Evolutionary conservation across 37 sponge, comb jelly and placozoan genomes (phyloP), one percentile per base, ranked within the genome.

Genomic region (Spongilla lacustris): DNA sequence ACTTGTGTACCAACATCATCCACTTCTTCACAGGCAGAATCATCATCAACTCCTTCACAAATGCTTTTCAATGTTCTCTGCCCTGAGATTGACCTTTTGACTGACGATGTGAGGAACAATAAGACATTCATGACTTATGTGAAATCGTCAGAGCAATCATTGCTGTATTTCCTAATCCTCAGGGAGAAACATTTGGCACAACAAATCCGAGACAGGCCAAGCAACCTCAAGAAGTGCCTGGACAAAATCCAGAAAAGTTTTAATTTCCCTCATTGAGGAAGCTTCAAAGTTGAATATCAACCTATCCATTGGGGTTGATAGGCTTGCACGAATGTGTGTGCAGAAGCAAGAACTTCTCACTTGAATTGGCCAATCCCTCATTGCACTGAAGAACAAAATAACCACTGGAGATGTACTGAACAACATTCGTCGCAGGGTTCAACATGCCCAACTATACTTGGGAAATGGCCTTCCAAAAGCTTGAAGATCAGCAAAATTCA

Each of bases 151-250:
- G 58, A 58, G 58, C 58, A 58, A 58, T 58, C 58, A 58, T 58
- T 58, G 58, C 58, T 41, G 58, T 58, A 58, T 58, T 58, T 58
- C 58, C 58, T 58, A 58, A 58, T 13, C 58, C 58, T 58, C 58
- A 58, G 58, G 58, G 58, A 58, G 58, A 58, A 58, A 58, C 11
- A 58, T 58, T 58, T 58, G 58, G 58, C 58, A 58, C 4, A 58
- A 58, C 58, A 58, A 58, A 58, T 58, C 58, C 58, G 58, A 58
- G 58, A 58, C 58, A 58, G 58, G 58, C 58, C 58, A 58, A 58
- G 58, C 58, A 58, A 58, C 19, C 58, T 58, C 58, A 58, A 58
- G 58, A 58, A 58, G 58, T 58, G 58, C 58, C 58, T 58, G 58
- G 58, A 58, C 11, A 17, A 58, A 58, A 58, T 58, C 58, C 58